Percentiles rank a stretch among this genome's conserved stretches.
These are phyloP conservation scores for Proales similis DNA, from an alignment of 1,140 invertebrate genomes.

Conservation along the genomic window DNA sequence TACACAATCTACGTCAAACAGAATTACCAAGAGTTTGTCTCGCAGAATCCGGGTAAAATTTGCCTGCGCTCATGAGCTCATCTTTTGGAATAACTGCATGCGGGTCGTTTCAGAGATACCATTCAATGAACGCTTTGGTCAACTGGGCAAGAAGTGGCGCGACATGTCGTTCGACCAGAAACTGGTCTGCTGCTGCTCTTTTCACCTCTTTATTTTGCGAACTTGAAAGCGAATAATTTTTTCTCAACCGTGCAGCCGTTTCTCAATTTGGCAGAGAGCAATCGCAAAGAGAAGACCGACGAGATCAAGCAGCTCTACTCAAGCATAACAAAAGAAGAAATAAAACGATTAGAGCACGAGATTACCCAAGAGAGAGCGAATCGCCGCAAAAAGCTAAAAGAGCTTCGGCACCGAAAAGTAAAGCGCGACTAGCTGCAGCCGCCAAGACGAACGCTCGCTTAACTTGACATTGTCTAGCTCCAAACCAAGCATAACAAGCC, in stretches of 20 bases:
- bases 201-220: not conserved
- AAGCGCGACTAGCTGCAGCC: not conserved
- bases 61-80: too few species aligned
- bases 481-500: constrained; percentile 3
- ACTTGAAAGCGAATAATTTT: not conserved
- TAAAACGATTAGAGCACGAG: constrained; percentile 2
- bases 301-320: constrained; percentile 3
- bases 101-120: too few species aligned
- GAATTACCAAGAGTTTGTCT: too few species aligned
- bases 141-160: constrained; percentile 1
- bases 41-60: too few species aligned
- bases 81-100: too few species aligned
- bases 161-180: not conserved
- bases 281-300: not conserved
- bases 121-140: not conserved
- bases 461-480: not conserved
- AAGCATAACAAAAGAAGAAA: constrained; percentile 5
- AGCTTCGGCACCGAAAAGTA: constrained; percentile 6
- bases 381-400: constrained; percentile 1
- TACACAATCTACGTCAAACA: too few species aligned
- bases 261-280: not conserved
- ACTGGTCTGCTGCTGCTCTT: not conserved
- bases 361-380: not conserved
- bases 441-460: too few species aligned
- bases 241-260: not conserved